Evolutionary conservation across 1,140 invertebrate species (phyloP).

Genomic region (Laupala kohalensis): DNA sequence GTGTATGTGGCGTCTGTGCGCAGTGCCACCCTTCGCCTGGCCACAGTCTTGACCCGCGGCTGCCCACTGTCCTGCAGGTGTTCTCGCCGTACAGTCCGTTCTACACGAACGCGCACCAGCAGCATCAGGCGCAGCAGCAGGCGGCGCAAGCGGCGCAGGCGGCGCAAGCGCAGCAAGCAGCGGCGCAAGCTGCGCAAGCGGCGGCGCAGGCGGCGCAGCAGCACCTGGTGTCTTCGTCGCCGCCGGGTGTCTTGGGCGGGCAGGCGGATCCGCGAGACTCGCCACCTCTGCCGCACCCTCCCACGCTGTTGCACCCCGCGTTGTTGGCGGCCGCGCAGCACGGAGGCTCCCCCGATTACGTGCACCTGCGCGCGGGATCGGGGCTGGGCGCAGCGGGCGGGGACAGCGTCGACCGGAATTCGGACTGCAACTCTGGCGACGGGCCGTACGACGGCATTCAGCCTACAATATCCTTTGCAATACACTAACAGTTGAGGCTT

Average conservation of each 20-base stretch:
- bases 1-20: too few relatives aligned
- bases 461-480: conserved; percentile 89
- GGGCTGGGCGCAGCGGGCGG: background rate
- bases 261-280: conserved; percentile 18
- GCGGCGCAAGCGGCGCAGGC: conserved; percentile 31
- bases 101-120: conserved; percentile 45
- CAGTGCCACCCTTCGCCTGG: too few relatives aligned
- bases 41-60: too few relatives aligned
- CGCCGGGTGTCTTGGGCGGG: conserved; percentile 19
- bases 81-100: conserved; percentile 83
- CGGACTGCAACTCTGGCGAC: conserved; percentile 77
- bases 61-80: conserved; percentile 31
- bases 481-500: too few relatives aligned
- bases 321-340: conserved; percentile 30
- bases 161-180: conserved; percentile 18
- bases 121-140: conserved; percentile 22
- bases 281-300: conserved; percentile 23
- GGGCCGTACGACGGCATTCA: conserved; percentile 78
- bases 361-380: background rate
- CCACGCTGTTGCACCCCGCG: conserved; percentile 33
- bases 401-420: conserved; percentile 67
- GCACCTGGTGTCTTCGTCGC: conserved; percentile 20
- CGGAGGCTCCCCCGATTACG: conserved; percentile 21
- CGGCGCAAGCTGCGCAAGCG: conserved; percentile 18
- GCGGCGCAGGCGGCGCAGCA: conserved; percentile 21